Conservation (phyloP, 2,113 vertebrate genomes). For the Anser brachyrhynchus region DNA sequence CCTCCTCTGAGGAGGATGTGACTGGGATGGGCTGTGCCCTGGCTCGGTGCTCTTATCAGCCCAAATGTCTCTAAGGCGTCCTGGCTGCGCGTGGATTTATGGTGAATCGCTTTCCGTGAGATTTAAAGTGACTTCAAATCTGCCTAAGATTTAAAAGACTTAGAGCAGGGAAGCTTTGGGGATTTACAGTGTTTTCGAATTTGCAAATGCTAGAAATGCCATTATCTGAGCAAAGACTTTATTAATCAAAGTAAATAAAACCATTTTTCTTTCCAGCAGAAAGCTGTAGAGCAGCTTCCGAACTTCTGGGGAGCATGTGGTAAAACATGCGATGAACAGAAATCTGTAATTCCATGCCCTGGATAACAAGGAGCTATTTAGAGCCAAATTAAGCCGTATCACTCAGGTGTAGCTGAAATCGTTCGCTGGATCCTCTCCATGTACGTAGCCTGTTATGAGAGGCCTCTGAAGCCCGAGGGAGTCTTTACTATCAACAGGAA, state of each 20-base stretch:
- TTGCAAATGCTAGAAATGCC: slow-evolving; percentile 48
- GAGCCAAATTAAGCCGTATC: not conserved
- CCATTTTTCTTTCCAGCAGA: not conserved
- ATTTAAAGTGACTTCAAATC: slow-evolving; percentile 50
- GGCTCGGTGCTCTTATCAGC: not conserved
- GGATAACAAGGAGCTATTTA: not conserved
- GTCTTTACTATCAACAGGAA: not conserved
- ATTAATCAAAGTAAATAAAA: slow-evolving; percentile 59
- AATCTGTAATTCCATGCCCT: not conserved
- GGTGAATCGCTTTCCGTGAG: slow-evolving; percentile 9
- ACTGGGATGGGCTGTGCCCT: not conserved
- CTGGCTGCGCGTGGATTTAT: not conserved
- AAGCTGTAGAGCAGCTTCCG: not conserved
- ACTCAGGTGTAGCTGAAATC: not conserved
- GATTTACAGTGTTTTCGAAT: slow-evolving; percentile 50
- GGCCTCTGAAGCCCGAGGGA: not conserved
- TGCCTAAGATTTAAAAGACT: slow-evolving; percentile 44
- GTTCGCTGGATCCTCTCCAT: not conserved
- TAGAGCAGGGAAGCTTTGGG: not conserved
- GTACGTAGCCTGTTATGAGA: accelerated
- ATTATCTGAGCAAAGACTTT: slow-evolving; percentile 30
- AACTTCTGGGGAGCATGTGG: not conserved
- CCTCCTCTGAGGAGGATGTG: not conserved
- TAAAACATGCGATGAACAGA: not conserved
- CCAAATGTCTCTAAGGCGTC: not conserved